A percentile compares a stretch with the other conserved stretches of the same genome.
Conservation (phyloP, 2,113 vertebrate genomes). For the Cyphomyrus plagiostoma region DNA sequence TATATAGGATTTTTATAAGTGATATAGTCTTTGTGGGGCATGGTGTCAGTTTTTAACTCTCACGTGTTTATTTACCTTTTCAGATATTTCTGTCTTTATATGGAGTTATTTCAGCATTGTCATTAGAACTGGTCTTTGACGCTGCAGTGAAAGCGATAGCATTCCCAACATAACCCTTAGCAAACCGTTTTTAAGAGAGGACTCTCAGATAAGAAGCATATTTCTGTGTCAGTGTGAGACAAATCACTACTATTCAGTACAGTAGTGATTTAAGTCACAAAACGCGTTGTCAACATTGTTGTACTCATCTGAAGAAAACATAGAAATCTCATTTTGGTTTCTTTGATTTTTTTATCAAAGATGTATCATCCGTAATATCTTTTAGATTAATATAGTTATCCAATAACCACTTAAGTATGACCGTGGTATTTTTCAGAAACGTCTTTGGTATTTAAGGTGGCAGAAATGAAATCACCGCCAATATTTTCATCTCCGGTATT, state of each 20-base stretch:
- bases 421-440: not conserved
- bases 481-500: not conserved
- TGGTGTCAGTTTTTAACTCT: not conserved
- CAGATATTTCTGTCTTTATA: not conserved
- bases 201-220: not conserved
- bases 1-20: not conserved
- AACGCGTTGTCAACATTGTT: not conserved
- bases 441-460: not conserved
- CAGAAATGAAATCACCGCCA: not conserved
- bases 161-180: not conserved
- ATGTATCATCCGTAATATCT: not conserved
- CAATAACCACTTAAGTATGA: not conserved
- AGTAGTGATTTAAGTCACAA: slow-evolving; percentile 6
- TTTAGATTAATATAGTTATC: not conserved
- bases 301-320: not conserved
- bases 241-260: not conserved
- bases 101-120: not conserved
- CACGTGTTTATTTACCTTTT: not conserved
- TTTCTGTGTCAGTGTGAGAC: not conserved
- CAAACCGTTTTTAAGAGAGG: not conserved
- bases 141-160: not conserved
- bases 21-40: not conserved
- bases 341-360: not conserved
- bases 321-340: slow-evolving; percentile 1
- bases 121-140: not conserved